These are phyloP conservation scores for Bubalus kerabau DNA, from an alignment of 2,113 vertebrate species.

Conservation along the genomic window DNA sequence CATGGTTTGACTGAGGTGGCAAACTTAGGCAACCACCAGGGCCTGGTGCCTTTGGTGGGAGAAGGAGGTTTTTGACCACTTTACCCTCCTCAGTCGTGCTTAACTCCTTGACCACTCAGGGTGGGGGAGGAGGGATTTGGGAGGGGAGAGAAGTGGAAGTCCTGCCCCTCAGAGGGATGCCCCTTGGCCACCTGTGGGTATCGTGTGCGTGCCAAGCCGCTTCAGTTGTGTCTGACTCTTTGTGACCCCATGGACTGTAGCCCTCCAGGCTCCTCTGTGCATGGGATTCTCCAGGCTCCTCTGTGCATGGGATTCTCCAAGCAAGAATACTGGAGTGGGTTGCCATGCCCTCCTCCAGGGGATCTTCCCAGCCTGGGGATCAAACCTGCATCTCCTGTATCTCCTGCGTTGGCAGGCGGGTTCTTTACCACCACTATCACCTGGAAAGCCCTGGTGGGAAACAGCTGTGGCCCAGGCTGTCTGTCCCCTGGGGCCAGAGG, in stretches of 20 bases:
- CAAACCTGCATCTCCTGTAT: not conserved
- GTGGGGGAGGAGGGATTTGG: fast-evolving
- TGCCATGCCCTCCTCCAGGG: not conserved
- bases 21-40: not conserved
- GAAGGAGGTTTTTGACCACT: not conserved
- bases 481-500: fast-evolving
- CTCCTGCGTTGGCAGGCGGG: not conserved
- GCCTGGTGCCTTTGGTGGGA: not conserved
- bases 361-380: not conserved
- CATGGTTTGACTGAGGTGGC: fast-evolving
- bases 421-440: not conserved
- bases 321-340: not conserved
- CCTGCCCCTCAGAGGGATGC: not conserved
- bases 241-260: not conserved
- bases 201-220: not conserved
- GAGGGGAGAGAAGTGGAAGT: not conserved
- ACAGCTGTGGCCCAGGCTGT: not conserved
- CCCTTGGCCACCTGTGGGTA: not conserved
- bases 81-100: not conserved
- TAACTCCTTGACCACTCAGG: fast-evolving
- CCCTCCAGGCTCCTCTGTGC: not conserved
- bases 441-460: not conserved
- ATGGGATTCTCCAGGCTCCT: not conserved
- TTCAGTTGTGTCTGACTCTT: not conserved
- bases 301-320: not conserved